Percentiles rank a stretch among this genome's conserved stretches.
phyloP scores from a whole-genome alignment of 2,888 invertebrate species.

The Xestia c-nigrum region DNA sequence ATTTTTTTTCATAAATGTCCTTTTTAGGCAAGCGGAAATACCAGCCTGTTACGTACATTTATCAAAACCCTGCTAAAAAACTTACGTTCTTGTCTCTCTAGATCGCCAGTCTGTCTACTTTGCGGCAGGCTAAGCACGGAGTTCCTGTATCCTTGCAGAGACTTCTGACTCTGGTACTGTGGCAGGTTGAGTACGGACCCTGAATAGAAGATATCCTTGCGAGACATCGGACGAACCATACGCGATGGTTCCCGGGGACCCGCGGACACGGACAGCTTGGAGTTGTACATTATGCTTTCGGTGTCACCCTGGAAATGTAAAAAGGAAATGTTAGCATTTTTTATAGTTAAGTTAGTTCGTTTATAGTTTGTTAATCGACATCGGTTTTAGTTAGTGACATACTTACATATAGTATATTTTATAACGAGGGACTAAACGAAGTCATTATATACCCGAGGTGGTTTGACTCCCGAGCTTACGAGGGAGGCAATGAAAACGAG shows the following conservation, averaged over 20 bases:
- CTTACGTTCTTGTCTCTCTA: constrained; percentile 93
- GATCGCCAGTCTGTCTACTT: constrained; percentile 91
- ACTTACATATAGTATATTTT: too few species aligned
- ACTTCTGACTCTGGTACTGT: constrained; percentile 98
- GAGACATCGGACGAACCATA: constrained; percentile 97
- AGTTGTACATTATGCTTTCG: constrained; percentile 93
- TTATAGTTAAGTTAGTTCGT: neutral
- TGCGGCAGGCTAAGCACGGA: constrained; percentile 97
- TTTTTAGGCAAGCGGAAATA: neutral
- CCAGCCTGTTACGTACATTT: neutral
- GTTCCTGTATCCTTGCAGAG: constrained; percentile 96
- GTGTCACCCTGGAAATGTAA: constrained; percentile 86
- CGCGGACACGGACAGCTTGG: constrained; percentile 91
- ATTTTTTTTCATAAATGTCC: neutral
- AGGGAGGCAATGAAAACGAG: too few species aligned
- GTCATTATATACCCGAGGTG: too few species aligned
- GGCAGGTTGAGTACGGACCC: constrained; percentile 98
- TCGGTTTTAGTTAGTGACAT: neutral
- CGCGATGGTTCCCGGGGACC: constrained; percentile 84
- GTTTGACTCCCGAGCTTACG: too few species aligned
- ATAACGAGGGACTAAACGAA: too few species aligned
- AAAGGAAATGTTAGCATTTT: neutral
- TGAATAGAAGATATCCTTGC: constrained; percentile 99
- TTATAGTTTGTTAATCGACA: neutral
- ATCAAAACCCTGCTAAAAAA: constrained; percentile 44